Evolutionary conservation across 1,140 invertebrate genomes (phyloP).

Genomic region (Pectinophora gossypiella): DNA sequence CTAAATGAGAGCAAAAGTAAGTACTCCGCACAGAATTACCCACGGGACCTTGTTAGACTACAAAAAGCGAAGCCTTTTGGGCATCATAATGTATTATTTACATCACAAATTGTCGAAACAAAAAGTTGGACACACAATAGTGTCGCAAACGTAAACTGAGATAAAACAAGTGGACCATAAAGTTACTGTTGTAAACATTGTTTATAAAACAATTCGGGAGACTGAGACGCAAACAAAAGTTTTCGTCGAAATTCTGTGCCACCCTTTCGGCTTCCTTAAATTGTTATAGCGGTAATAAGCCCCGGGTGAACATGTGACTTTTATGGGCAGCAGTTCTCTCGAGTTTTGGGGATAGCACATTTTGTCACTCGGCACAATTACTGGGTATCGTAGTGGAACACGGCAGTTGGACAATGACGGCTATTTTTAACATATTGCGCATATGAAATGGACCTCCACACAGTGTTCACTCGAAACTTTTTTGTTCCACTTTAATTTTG

Average conservation of each 20-base stretch:
- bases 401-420: slow-evolving; percentile 23
- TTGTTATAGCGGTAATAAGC: slow-evolving; percentile 69
- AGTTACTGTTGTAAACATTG: slow-evolving; percentile 65
- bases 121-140: background rate
- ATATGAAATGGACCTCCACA: no score
- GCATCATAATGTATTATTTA: background rate
- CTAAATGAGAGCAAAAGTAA: background rate
- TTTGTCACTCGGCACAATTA: slow-evolving; percentile 16
- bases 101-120: background rate
- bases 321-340: slow-evolving; percentile 52
- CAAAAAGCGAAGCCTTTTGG: background rate
- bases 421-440: slow-evolving; percentile 31
- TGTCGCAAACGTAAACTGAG: background rate
- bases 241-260: slow-evolving; percentile 53
- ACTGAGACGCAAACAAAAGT: slow-evolving; percentile 57
- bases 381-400: slow-evolving; percentile 1
- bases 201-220: slow-evolving; percentile 67
- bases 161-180: slow-evolving; percentile 53
- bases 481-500: background rate
- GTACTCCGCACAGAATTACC: background rate
- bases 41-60: background rate
- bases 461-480: slow-evolving; percentile 8
- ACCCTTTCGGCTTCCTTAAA: slow-evolving; percentile 69
- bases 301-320: slow-evolving; percentile 57
- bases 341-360: slow-evolving; percentile 21